A percentile compares a stretch with the other conserved stretches of the same genome.
phyloP scores from a whole-genome alignment of 1,140 invertebrate species.

The Lepidurus apus region DNA sequence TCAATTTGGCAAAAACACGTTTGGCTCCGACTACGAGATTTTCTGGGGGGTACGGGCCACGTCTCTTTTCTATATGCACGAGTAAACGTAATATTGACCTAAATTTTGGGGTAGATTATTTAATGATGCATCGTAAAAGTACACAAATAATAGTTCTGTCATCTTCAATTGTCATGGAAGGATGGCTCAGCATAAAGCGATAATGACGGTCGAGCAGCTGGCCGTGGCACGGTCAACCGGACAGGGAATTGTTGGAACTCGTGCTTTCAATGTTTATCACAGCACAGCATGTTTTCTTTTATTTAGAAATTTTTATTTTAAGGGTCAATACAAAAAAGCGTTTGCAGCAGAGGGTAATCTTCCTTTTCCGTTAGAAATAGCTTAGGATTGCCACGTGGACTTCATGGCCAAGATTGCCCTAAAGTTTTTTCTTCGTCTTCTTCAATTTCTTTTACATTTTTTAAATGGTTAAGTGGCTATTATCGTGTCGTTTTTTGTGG shows the following conservation, averaged over 20 bases:
- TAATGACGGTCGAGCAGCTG: background rate
- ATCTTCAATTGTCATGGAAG: slow-evolving; percentile 4
- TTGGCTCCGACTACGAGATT: too few relatives aligned
- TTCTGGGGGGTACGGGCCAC: too few relatives aligned
- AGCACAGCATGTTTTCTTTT: background rate
- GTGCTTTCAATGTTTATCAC: background rate
- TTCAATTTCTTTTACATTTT: background rate
- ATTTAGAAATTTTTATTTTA: background rate
- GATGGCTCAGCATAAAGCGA: background rate
- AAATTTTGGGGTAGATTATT: background rate
- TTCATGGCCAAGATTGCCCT: background rate
- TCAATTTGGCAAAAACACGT: too few relatives aligned
- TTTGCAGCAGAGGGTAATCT: background rate
- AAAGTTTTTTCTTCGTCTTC: background rate
- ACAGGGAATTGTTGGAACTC: background rate
- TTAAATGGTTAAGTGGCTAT: background rate
- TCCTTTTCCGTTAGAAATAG: slow-evolving; percentile 5
- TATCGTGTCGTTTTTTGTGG: background rate
- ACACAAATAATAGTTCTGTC: background rate
- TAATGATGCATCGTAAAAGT: background rate
- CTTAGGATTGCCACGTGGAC: background rate
- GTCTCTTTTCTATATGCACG: too few relatives aligned
- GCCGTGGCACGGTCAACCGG: background rate
- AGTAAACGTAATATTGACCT: too few relatives aligned
- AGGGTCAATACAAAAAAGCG: background rate